Percentiles rank a stretch among this genome's conserved stretches.
These are phyloP conservation scores for Brachirus orientalis DNA, from an alignment of 2,113 vertebrate species.

Conservation along the genomic window DNA sequence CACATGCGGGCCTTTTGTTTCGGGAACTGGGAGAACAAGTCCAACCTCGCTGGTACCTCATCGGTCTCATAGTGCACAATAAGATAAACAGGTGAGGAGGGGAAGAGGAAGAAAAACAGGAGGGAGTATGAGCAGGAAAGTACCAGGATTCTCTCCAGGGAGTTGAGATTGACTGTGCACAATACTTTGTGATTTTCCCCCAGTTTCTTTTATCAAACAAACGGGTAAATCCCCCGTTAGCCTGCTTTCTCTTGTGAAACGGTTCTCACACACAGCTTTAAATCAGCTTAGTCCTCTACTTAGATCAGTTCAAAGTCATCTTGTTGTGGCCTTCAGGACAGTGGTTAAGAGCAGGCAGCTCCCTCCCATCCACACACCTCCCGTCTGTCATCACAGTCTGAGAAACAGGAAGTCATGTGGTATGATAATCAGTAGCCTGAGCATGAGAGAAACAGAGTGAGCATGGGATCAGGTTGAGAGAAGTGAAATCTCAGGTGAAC, in stretches of 20 bases:
- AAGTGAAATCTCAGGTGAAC: conserved; percentile 41
- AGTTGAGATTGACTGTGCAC: neutral
- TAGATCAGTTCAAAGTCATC: conserved; percentile 20
- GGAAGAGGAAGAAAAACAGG: conserved; percentile 8
- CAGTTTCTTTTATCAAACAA: neutral
- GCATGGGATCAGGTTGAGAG: conserved; percentile 44
- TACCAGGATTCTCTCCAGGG: conserved; percentile 8
- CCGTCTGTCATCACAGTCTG: conserved; percentile 34
- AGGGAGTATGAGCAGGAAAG: conserved; percentile 42
- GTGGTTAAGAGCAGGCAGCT: conserved; percentile 21
- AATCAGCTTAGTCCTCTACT: conserved; percentile 11
- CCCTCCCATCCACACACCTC: conserved; percentile 53
- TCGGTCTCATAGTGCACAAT: conserved; percentile 52
- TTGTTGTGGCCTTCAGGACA: conserved; percentile 27
- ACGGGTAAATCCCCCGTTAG: neutral
- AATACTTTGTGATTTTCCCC: neutral
- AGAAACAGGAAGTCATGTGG: conserved; percentile 63
- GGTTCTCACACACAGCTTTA: neutral
- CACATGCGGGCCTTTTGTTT: conserved; percentile 66
- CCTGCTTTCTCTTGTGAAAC: neutral
- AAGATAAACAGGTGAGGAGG: conserved; percentile 43
- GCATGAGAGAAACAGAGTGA: conserved; percentile 18
- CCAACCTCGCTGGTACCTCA: conserved; percentile 30
- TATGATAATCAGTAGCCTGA: conserved; percentile 42
- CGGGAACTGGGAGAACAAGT: conserved; percentile 70